Percentiles rank a stretch among this genome's conserved stretches.
These are phyloP conservation scores for Apodemia hepburni DNA, from an alignment of 2,888 invertebrate genomes.

Conservation along the genomic window DNA sequence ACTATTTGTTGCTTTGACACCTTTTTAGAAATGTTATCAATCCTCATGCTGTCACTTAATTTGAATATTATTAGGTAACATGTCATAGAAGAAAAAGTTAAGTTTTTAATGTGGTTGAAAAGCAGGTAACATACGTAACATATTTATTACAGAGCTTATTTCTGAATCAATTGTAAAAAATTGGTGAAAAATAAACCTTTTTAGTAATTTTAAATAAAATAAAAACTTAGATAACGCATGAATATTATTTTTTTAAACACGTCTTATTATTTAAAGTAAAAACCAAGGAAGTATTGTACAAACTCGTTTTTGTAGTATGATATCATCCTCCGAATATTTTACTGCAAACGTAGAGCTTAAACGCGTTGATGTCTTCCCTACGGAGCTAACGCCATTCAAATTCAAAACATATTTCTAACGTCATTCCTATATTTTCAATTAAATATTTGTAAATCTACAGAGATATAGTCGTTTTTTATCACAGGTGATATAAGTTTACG, in stretches of 20 bases:
- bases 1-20: too few species aligned
- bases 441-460: neutral
- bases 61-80: too few species aligned
- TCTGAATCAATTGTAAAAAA: neutral
- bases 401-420: neutral
- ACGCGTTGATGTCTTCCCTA: constrained; percentile 74
- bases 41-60: too few species aligned
- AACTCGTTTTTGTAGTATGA: constrained; percentile 30
- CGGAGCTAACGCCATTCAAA: constrained; percentile 25
- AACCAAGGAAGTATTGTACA: constrained; percentile 18
- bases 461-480: neutral
- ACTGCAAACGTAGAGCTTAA: constrained; percentile 29
- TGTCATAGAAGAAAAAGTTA: neutral
- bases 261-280: constrained; percentile 1
- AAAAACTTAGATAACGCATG: constrained; percentile 22
- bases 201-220: neutral
- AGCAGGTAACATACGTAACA: neutral
- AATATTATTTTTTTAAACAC: neutral
- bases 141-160: neutral
- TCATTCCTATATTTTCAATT: neutral
- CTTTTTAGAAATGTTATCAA: too few species aligned
- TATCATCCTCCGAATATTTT: constrained; percentile 30
- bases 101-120: neutral
- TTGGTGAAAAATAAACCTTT: neutral
- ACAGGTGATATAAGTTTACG: neutral